These are phyloP conservation scores for Pandion haliaetus DNA, from an alignment of 2,113 vertebrate genomes.

Conservation along the genomic window DNA sequence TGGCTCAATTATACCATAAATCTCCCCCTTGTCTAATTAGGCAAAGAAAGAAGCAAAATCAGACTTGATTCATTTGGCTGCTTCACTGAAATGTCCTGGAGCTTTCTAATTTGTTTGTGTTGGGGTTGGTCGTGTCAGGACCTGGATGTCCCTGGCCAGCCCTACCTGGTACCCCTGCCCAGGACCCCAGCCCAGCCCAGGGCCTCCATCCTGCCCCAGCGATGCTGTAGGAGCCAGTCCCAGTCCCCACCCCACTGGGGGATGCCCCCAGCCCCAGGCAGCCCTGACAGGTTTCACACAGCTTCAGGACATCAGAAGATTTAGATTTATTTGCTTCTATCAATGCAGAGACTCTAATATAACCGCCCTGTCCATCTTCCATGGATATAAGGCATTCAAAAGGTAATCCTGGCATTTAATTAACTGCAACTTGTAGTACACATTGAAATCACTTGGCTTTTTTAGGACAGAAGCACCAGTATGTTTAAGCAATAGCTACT, in stretches of 20 bases:
- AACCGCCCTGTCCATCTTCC: background rate
- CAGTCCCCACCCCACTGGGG: rapidly evolving
- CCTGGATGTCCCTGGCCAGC: background rate
- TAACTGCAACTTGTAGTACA: background rate
- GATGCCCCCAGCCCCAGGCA: background rate
- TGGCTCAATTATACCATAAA: background rate
- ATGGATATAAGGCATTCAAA: background rate
- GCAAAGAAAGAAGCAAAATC: background rate
- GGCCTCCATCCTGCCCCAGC: background rate
- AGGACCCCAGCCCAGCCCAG: background rate
- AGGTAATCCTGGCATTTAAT: background rate
- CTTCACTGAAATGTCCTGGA: background rate
- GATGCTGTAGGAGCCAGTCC: background rate
- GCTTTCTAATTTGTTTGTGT: background rate
- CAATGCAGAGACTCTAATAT: background rate
- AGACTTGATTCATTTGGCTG: background rate
- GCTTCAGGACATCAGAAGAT: background rate
- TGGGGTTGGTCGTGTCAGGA: background rate
- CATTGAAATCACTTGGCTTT: background rate
- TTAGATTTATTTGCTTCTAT: background rate
- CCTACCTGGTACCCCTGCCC: background rate
- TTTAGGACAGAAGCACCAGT: background rate
- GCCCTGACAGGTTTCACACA: background rate
- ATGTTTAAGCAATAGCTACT: background rate
- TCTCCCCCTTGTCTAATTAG: conserved; percentile 21